phyloP scores from a whole-genome alignment of 2,113 vertebrate genomes.

The Bubalus kerabau region DNA sequence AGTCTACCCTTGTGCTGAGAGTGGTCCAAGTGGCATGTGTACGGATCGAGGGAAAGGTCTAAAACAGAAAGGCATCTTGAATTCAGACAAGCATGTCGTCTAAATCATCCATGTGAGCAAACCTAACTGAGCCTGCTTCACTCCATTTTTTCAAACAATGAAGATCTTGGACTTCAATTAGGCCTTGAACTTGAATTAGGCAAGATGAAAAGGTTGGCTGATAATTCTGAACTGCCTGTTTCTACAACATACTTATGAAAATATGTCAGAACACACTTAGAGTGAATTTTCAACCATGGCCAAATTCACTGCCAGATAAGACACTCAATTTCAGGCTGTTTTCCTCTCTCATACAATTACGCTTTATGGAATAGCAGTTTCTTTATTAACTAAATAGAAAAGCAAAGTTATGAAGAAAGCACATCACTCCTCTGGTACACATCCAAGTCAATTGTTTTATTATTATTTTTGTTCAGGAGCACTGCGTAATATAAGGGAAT shows the following conservation, averaged over 20 bases:
- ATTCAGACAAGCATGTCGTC: neutral
- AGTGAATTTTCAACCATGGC: conserved; percentile 4
- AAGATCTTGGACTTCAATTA: neutral
- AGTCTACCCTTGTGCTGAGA: neutral
- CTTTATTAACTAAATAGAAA: conserved; percentile 36
- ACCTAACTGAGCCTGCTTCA: neutral
- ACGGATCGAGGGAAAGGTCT: neutral
- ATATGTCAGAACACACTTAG: neutral
- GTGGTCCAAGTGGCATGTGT: neutral
- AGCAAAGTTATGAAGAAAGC: neutral
- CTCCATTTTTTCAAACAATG: neutral
- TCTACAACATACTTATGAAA: conserved; percentile 20
- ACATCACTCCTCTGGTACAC: neutral
- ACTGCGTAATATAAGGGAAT: neutral
- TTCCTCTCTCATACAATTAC: neutral
- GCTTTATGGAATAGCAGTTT: neutral
- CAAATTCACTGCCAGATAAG: neutral
- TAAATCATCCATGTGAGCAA: neutral
- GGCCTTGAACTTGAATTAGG: neutral
- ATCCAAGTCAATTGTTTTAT: neutral
- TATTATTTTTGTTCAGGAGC: neutral
- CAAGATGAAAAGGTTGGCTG: neutral
- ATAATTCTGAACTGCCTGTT: conserved; percentile 20
- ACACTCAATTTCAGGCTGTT: neutral
- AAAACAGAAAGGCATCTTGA: neutral